A percentile compares a stretch with the other conserved stretches of the same genome.
Conservation (phyloP, 1,140 invertebrate species). For the Drosophila nigromelanica region DNA sequence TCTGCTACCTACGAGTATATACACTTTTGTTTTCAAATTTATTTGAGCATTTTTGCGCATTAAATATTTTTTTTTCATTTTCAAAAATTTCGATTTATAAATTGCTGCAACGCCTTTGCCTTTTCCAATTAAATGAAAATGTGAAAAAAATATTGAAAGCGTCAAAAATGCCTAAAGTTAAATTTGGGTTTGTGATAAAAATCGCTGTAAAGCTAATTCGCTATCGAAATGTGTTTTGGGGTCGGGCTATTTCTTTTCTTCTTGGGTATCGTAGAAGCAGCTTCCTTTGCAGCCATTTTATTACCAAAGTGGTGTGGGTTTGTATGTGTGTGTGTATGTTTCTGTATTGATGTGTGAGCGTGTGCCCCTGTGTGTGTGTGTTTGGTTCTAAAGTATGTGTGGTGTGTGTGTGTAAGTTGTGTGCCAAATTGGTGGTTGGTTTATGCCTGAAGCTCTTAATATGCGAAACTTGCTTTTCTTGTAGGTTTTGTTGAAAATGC, state of each 20-base stretch:
- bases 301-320: slow-evolving; percentile 72
- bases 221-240: slow-evolving; percentile 39
- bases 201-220: slow-evolving; percentile 23
- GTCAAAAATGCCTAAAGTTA: slow-evolving; percentile 59
- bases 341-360: slow-evolving; percentile 33
- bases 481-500: slow-evolving; percentile 45
- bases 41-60: slow-evolving; percentile 65
- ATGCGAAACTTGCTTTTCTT: slow-evolving; percentile 67
- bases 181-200: slow-evolving; percentile 20
- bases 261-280: slow-evolving; percentile 82
- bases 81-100: slow-evolving; percentile 59
- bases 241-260: slow-evolving; percentile 79
- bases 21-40: slow-evolving; percentile 13
- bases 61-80: slow-evolving; percentile 73
- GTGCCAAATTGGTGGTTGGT: slow-evolving; percentile 66
- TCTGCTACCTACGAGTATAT: slow-evolving; percentile 32
- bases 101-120: slow-evolving; percentile 67
- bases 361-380: slow-evolving; percentile 53
- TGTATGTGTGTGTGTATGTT: slow-evolving; percentile 32
- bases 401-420: slow-evolving; percentile 56
- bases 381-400: slow-evolving; percentile 52
- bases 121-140: slow-evolving; percentile 61
- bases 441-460: slow-evolving; percentile 66
- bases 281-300: slow-evolving; percentile 82
- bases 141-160: slow-evolving; percentile 75